Percentiles rank a stretch among this genome's conserved stretches.
These are phyloP conservation scores for Urosaurus nigricauda DNA, from an alignment of 2,797 vertebrate genomes.

Conservation along the genomic window DNA sequence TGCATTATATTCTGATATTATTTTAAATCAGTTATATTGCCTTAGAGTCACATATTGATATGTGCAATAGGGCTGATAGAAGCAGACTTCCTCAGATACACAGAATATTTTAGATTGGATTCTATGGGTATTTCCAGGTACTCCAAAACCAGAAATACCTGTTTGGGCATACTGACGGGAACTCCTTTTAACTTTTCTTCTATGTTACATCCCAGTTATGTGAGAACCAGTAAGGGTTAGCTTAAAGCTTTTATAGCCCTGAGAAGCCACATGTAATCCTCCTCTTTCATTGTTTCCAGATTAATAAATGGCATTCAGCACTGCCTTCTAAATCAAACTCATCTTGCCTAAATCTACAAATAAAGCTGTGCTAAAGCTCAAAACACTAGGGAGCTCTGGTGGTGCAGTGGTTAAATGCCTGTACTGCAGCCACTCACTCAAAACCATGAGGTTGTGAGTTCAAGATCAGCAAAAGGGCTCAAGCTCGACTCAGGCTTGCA, in stretches of 20 bases:
- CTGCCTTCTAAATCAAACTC: not conserved
- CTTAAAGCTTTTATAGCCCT: not conserved
- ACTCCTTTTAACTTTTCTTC: not conserved
- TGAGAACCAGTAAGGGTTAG: not conserved
- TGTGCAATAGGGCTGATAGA: not conserved
- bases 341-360: too few relatives aligned
- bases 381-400: too few relatives aligned
- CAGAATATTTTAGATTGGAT: not conserved
- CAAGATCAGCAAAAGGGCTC: too few relatives aligned
- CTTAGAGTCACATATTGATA: not conserved
- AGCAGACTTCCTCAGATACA: not conserved
- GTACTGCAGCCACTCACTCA: too few relatives aligned
- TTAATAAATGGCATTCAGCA: not conserved
- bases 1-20: not conserved
- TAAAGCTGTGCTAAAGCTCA: not conserved
- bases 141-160: not conserved
- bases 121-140: not conserved
- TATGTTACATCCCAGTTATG: not conserved
- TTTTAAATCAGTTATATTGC: not conserved
- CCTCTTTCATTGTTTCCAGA: not conserved
- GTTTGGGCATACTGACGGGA: not conserved
- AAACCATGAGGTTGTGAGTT: too few relatives aligned
- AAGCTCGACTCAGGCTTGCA: too few relatives aligned
- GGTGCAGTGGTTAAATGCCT: too few relatives aligned
- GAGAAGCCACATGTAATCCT: not conserved